phyloP scores from a whole-genome alignment of 2,888 invertebrate species.

The Oxyteleia sp. region DNA sequence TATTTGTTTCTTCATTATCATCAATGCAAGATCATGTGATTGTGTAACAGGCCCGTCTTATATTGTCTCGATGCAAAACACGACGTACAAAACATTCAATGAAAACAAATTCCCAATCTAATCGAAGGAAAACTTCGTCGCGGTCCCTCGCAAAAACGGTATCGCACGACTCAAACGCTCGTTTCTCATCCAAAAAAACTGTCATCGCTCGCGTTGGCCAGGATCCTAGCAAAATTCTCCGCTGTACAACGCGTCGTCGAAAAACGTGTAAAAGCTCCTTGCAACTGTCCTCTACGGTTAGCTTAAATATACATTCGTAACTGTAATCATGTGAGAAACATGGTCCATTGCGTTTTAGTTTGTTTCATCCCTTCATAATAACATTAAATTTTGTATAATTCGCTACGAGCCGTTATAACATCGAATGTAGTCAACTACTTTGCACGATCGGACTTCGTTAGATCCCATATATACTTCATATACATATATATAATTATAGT shows the following conservation, averaged over 20 bases:
- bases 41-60: slow-evolving; percentile 64
- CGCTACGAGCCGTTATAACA: slow-evolving; percentile 55
- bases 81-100: slow-evolving; percentile 56
- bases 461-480: slow-evolving; percentile 41
- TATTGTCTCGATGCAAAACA: slow-evolving; percentile 71
- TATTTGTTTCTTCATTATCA: slow-evolving; percentile 33
- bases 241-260: slow-evolving; percentile 41
- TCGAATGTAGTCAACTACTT: slow-evolving; percentile 52
- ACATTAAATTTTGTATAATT: slow-evolving; percentile 55
- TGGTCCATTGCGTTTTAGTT: slow-evolving; percentile 82
- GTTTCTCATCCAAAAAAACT: not conserved
- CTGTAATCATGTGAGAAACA: slow-evolving; percentile 81
- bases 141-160: slow-evolving; percentile 4
- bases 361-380: slow-evolving; percentile 56
- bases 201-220: slow-evolving; percentile 6
- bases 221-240: slow-evolving; percentile 22
- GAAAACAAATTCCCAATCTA: slow-evolving; percentile 25
- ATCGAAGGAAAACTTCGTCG: not conserved
- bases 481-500: slow-evolving; percentile 55
- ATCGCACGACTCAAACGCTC: slow-evolving; percentile 16
- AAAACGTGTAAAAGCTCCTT: slow-evolving; percentile 57
- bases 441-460: slow-evolving; percentile 69
- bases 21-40: slow-evolving; percentile 52
- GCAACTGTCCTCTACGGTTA: slow-evolving; percentile 38
- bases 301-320: slow-evolving; percentile 42